These are phyloP conservation scores for Enteromius trimaculatus DNA, from an alignment of 2,797 vertebrate genomes.

Conservation along the genomic window DNA sequence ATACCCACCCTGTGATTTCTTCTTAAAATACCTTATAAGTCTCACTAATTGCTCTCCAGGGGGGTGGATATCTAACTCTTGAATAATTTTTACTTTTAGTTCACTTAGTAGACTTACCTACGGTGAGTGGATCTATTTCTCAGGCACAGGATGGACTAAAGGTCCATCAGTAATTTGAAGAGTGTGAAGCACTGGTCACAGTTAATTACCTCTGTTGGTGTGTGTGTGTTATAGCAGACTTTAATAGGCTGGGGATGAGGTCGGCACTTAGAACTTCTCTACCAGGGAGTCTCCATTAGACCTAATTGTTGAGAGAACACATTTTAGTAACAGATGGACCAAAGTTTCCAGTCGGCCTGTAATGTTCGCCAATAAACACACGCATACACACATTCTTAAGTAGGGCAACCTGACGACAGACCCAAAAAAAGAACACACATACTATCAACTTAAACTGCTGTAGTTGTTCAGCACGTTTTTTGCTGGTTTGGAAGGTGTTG, in stretches of 20 bases:
- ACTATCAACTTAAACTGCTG: slow-evolving; percentile 48
- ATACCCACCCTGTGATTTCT: slow-evolving; percentile 23
- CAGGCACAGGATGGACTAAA: slow-evolving; percentile 45
- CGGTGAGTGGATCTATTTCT: slow-evolving; percentile 36
- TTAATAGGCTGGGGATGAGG: slow-evolving; percentile 41
- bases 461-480: slow-evolving; percentile 42
- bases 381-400: slow-evolving; percentile 56
- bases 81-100: slow-evolving; percentile 46
- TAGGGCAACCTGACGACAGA: slow-evolving; percentile 48
- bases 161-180: slow-evolving; percentile 45
- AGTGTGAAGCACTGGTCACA: slow-evolving; percentile 41
- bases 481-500: slow-evolving; percentile 58
- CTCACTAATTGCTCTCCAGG: slow-evolving; percentile 56
- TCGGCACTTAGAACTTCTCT: slow-evolving; percentile 40
- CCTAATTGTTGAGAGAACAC: slow-evolving; percentile 45
- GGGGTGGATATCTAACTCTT: slow-evolving; percentile 12
- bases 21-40: slow-evolving; percentile 35
- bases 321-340: slow-evolving; percentile 55
- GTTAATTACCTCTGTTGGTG: slow-evolving; percentile 53
- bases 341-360: slow-evolving; percentile 52
- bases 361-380: slow-evolving; percentile 46
- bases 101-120: slow-evolving; percentile 33
- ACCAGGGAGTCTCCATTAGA: slow-evolving; percentile 50
- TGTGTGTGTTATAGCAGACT: slow-evolving; percentile 5
- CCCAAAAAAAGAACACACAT: slow-evolving; percentile 30